Evolutionary conservation across 1,140 invertebrate species (phyloP).

Genomic region (Phenacoccus solenopsis): DNA sequence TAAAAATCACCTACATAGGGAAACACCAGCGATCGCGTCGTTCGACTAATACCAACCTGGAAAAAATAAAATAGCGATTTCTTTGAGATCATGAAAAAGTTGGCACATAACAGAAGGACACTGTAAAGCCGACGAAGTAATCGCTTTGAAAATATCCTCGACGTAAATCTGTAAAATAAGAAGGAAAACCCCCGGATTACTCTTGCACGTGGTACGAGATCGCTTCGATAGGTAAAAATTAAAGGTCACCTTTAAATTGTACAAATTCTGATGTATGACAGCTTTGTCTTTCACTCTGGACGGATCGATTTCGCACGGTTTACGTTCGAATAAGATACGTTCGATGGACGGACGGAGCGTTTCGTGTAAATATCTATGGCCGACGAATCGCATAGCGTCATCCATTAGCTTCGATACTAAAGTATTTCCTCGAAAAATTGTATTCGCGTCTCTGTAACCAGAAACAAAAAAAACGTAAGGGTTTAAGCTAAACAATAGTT

Average conservation of each 20-base stretch:
- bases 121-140: slow-evolving; percentile 57
- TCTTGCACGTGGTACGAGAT: too few relatives aligned
- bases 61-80: slow-evolving; percentile 69
- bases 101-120: slow-evolving; percentile 80
- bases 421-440: slow-evolving; percentile 86
- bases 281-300: slow-evolving; percentile 64
- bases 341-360: slow-evolving; percentile 73
- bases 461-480: slow-evolving; percentile 17
- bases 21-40: not conserved
- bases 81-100: slow-evolving; percentile 74
- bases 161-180: slow-evolving; percentile 69
- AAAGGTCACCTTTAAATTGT: slow-evolving; percentile 56
- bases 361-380: slow-evolving; percentile 72
- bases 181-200: too few relatives aligned
- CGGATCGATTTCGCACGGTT: slow-evolving; percentile 87
- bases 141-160: slow-evolving; percentile 63
- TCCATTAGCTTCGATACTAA: slow-evolving; percentile 92
- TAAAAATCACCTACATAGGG: not conserved
- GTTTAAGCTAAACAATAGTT: too few relatives aligned
- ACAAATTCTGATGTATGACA: slow-evolving; percentile 61
- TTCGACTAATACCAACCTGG: slow-evolving; percentile 34
- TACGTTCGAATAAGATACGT: slow-evolving; percentile 63
- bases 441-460: slow-evolving; percentile 67
- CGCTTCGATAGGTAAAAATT: too few relatives aligned
- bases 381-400: slow-evolving; percentile 82